Evolutionary conservation across 2,888 invertebrate species (phyloP).

Genomic region (Agrochola macilenta): DNA sequence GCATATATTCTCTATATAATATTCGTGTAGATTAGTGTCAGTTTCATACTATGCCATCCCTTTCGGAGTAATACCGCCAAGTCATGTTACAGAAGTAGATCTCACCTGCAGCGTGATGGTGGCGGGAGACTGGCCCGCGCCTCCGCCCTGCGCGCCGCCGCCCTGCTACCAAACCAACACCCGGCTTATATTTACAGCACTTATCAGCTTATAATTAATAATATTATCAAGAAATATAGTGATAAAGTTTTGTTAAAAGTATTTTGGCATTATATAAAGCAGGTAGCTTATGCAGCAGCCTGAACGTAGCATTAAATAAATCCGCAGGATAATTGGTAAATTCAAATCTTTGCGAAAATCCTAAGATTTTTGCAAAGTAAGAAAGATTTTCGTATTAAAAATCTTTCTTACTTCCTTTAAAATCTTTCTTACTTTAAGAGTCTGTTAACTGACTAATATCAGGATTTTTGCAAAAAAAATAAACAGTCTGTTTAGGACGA

Average conservation of each 20-base stretch:
- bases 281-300: not conserved
- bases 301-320: not conserved
- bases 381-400: too few species aligned
- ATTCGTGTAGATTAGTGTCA: not conserved
- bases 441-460: too few species aligned
- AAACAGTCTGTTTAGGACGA: too few species aligned
- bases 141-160: slow-evolving; percentile 75
- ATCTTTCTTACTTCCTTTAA: too few species aligned
- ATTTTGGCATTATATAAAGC: not conserved
- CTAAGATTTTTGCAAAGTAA: too few species aligned
- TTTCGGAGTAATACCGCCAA: not conserved
- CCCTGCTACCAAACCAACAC: slow-evolving; percentile 84
- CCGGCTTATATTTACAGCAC: slow-evolving; percentile 74
- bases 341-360: too few species aligned
- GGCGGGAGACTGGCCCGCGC: slow-evolving; percentile 76
- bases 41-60: not conserved
- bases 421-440: too few species aligned
- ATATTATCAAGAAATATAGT: not conserved
- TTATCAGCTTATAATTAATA: slow-evolving; percentile 13
- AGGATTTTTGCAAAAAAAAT: too few species aligned
- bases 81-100: not conserved
- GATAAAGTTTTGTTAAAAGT: too few species aligned
- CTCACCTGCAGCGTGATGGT: slow-evolving; percentile 89
- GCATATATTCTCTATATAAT: too few species aligned
- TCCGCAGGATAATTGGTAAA: too few species aligned